These are phyloP conservation scores for Australoheros scitulus DNA, from an alignment of 2,113 vertebrate species.

Conservation along the genomic window DNA sequence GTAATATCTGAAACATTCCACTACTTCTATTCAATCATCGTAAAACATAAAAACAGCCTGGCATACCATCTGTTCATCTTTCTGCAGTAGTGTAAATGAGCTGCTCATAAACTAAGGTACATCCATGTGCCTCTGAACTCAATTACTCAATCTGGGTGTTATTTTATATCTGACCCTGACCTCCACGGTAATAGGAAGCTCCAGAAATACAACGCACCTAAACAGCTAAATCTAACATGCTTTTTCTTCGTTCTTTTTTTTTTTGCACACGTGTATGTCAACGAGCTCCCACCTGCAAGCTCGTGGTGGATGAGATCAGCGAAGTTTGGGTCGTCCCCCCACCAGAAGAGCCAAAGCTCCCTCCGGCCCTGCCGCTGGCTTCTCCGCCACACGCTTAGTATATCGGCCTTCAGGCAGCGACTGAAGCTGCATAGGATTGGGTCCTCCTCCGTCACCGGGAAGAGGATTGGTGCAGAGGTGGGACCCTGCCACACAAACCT, in stretches of 20 bases:
- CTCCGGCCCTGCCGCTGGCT: slow-evolving; percentile 92
- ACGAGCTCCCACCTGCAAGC: slow-evolving; percentile 84
- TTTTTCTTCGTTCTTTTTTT: not conserved
- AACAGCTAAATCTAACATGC: not conserved
- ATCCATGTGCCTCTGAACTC: not conserved
- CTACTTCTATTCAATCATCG: not conserved
- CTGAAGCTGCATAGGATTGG: slow-evolving; percentile 98
- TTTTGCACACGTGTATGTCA: not conserved
- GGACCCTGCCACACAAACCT: slow-evolving; percentile 96
- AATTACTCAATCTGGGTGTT: slow-evolving; percentile 18
- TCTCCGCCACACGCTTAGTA: slow-evolving; percentile 94
- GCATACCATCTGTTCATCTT: not conserved
- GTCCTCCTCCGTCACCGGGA: slow-evolving; percentile 97
- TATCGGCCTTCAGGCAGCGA: slow-evolving; percentile 94
- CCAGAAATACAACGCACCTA: not conserved
- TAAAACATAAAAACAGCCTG: not conserved
- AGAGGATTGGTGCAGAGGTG: slow-evolving; percentile 95
- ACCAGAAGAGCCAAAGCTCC: slow-evolving; percentile 99
- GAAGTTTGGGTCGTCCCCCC: slow-evolving; percentile 96
- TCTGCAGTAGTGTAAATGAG: slow-evolving; percentile 2
- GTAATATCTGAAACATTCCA: not conserved
- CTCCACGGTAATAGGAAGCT: not conserved
- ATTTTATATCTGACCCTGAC: not conserved
- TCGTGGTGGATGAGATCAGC: slow-evolving; percentile 95
- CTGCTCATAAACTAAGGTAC: not conserved